These are phyloP conservation scores for Brachyptera risi DNA, from an alignment of 2,888 invertebrate species.

Conservation along the genomic window DNA sequence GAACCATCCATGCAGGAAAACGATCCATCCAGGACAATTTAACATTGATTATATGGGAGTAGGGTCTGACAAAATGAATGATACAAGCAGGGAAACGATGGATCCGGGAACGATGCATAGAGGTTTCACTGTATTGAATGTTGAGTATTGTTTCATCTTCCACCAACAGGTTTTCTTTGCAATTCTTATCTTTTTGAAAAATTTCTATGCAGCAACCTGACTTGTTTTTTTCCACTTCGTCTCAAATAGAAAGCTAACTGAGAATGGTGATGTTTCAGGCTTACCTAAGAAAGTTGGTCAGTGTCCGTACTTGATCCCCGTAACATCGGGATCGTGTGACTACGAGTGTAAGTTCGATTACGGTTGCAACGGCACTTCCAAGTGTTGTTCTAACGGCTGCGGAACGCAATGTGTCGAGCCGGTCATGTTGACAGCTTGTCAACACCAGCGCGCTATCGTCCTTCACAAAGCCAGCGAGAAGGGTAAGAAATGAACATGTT, in stretches of 20 bases:
- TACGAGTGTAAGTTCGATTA: constrained; percentile 73
- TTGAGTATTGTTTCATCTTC: too few species aligned
- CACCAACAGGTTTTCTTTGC: too few species aligned
- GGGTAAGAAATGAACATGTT: constrained; percentile 17
- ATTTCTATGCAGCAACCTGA: too few species aligned
- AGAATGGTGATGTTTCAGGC: constrained; percentile 46
- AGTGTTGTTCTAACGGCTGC: constrained; percentile 85
- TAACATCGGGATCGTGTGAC: constrained; percentile 63
- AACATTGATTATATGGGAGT: too few species aligned
- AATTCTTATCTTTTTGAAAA: too few species aligned
- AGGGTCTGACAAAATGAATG: too few species aligned
- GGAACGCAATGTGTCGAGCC: constrained; percentile 76
- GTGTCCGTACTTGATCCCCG: constrained; percentile 75
- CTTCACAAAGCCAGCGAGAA: constrained; percentile 62
- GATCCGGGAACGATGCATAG: too few species aligned
- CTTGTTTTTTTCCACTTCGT: neutral
- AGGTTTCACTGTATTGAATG: too few species aligned
- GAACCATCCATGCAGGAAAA: too few species aligned
- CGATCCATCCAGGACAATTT: too few species aligned
- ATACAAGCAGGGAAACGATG: too few species aligned
- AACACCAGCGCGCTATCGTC: constrained; percentile 36
- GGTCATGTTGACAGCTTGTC: constrained; percentile 58
- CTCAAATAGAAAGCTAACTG: neutral
- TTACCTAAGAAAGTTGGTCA: constrained; percentile 70
- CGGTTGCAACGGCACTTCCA: constrained; percentile 64